Evolutionary conservation across 2,113 vertebrate genomes (phyloP).

Genomic region (pig (Sus scrofa)): T2T-Sscrofa CM000820.6:68992001-68992500

Average conservation of each 20-base stretch:
- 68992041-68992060: not conserved
- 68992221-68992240: no score
- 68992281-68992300: not conserved
- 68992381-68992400: not conserved
- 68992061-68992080: not conserved
- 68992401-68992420: not conserved
- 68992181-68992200: no score
- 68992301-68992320: not conserved
- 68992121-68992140: no score
- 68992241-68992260: no score
- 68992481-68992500: not conserved
- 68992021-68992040: not conserved
- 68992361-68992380: not conserved
- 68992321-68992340: not conserved
- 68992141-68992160: no score
- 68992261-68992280: no score
- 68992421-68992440: conserved; percentile 40
- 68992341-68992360: conserved; percentile 3
- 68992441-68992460: not conserved
- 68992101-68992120: no score
- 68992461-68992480: not conserved
- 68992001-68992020: not conserved
- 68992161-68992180: no score
- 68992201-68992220: no score
- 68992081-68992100: not conserved